Evolutionary conservation across 2,888 invertebrate species (phyloP), one percentile per base, ranked within the genome.

Genomic region (Pterostichus madidus): DNA sequence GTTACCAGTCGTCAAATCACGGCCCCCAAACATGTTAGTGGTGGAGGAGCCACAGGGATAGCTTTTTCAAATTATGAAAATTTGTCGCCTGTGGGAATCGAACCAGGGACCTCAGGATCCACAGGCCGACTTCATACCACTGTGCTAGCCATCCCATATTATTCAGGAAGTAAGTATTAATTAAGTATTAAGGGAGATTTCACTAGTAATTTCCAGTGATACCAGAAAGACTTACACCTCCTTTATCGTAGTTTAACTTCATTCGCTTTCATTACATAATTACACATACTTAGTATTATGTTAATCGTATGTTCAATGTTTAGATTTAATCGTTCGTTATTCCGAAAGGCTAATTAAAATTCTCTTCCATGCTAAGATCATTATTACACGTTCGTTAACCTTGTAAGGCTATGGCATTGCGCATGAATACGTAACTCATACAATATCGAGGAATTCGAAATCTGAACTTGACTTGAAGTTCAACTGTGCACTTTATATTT

Each of bases 311-410:
- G 35, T 61, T 44, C 44, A 68, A 44, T 68, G 68, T 15, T 68
- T 68, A 68, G 24, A 24, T 68, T 44, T 68, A 68, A 68, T 44
- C 68, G 44, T 64, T 64, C 13, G 35, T 64, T 71, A 64, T 71
- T 71, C 68, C 17, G 68, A 44, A 17, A 64, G 39, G 44, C 44
- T 44, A 71, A 71, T 71, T 71, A 71, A 71, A 71, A 71, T 71
- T 71, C 68, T 71, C 44, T 44, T 71, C 64, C 39, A 71, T 13
- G 64, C 64, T 64, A 64, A 64, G 64, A 64, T 71, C 68, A 71
- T 71, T 71, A 71, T 17, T 71, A 44, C 44, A 64, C 68, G 68
- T 71, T 39, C 68, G 68, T 71, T 71, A 71, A 44, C 68, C 68
- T 71, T 71, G 44, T 39, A 71, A 32, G 64, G 64, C 39, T 15